Evolutionary conservation across 2,113 vertebrate genomes (phyloP).

Genomic region (Pelobates fuscus): DNA sequence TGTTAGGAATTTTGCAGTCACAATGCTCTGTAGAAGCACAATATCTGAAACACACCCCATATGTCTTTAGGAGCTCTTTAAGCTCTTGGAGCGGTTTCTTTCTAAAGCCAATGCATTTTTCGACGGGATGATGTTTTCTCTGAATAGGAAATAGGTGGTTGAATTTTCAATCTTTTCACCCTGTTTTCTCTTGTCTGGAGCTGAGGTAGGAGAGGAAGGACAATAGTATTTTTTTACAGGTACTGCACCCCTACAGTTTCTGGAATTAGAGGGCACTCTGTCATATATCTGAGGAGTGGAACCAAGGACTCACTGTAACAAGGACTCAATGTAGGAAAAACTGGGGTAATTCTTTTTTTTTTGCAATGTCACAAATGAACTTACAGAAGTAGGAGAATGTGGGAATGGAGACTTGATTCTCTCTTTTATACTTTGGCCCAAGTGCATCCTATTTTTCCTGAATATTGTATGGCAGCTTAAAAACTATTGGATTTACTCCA

Average conservation of each 20-base stretch:
- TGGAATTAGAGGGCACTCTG: too few relatives aligned
- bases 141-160: neutral
- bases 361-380: conserved; percentile 15
- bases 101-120: neutral
- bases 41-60: conserved; percentile 6
- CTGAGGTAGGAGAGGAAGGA: too few relatives aligned
- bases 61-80: conserved; percentile 9
- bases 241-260: too few relatives aligned
- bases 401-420: neutral
- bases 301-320: too few relatives aligned
- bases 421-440: conserved; percentile 3
- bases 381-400: conserved; percentile 5
- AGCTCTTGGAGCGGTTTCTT: conserved; percentile 6
- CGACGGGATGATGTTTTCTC: neutral
- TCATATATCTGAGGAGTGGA: too few relatives aligned
- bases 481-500: neutral
- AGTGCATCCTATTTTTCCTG: conserved; percentile 1
- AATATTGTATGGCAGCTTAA: neutral
- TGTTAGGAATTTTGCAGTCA: neutral
- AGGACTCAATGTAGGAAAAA: too few relatives aligned
- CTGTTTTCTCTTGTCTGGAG: neutral
- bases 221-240: too few relatives aligned
- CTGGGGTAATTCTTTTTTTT: conserved; percentile 1
- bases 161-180: too few relatives aligned
- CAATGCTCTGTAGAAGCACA: neutral